phyloP scores from a whole-genome alignment of 2,797 vertebrate genomes.

The Rhynchonycteris naso region DNA sequence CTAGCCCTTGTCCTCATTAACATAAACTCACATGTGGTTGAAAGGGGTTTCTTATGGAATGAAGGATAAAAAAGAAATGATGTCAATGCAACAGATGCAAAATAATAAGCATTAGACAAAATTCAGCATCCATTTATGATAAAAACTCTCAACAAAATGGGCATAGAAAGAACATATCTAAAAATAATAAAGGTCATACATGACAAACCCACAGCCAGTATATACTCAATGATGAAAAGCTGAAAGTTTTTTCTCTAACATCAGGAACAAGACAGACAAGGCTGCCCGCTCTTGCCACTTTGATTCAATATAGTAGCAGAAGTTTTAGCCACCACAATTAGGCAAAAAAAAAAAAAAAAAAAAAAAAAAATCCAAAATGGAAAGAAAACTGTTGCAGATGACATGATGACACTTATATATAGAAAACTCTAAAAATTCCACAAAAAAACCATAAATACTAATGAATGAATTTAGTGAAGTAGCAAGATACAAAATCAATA shows the following conservation, averaged over 20 bases:
- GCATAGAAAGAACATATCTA: too few relatives aligned
- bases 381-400: not conserved
- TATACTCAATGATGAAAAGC: too few relatives aligned
- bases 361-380: not conserved
- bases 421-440: not conserved
- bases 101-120: not conserved
- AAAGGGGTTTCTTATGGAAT: not conserved
- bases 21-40: not conserved
- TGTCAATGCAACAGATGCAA: not conserved
- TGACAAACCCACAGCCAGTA: too few relatives aligned
- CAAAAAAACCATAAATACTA: not conserved
- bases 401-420: not conserved
- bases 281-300: too few relatives aligned
- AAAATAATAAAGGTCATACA: too few relatives aligned
- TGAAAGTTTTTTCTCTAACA: too few relatives aligned
- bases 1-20: too few relatives aligned
- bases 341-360: too few relatives aligned
- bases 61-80: not conserved
- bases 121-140: not conserved
- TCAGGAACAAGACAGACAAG: too few relatives aligned
- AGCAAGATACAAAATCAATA: not conserved
- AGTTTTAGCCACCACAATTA: too few relatives aligned
- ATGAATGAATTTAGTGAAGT: not conserved
- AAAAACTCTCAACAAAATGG: too few relatives aligned
- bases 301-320: too few relatives aligned